Base-by-base conservation (phyloP, 2,797 vertebrate species). In the Trematomus bernacchii region DNA sequence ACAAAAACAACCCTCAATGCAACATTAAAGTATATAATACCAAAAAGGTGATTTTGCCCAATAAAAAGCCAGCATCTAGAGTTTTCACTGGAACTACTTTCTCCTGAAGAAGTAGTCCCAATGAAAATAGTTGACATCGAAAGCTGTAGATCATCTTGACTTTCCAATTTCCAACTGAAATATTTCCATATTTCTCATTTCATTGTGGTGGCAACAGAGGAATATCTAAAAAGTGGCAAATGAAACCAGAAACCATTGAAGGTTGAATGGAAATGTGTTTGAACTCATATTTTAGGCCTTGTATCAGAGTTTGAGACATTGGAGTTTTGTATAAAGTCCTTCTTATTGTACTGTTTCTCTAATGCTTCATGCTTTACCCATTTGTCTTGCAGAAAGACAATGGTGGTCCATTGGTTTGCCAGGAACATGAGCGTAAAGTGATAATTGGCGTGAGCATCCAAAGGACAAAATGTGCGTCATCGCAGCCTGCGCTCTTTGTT, bases 381-480 rank as follows among this genome's bases (percentile, higher is more conserved):
- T 13, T 37, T 76, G 9, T 30, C 72, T 64, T 85, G 57, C 93
- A 99, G 98, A 87, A 95, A 76, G 98, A 99, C 94, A 97, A 99
- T 3, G 98, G 98, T 2, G 98, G 98, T 37, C 98, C 98, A 0
- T 83, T 99, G 87, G 95, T 99, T 55, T 99, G 98, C 86, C 96
- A 97, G 85, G 97, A 98, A 62, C 96, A 97, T 19, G 96, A 96
- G 60, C 96, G 96, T 85, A 97, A 96, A 87, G 96, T 99, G 72
- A 95, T 99, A 13, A 86, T 96, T 21, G 98, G 98, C 3, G 97
- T 99, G 63, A 99, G 98, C 86, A 96, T 99, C 80, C 98, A 98
- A 70, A 96, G 98, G 62, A 96, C 98, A 0, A 98, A 98, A 54
- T 99, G 98, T 42, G 97, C 97, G 80, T 97, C 87, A 72, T 95